phyloP scores from a whole-genome alignment of 1,140 invertebrate species.

The Nomia melanderi region DNA sequence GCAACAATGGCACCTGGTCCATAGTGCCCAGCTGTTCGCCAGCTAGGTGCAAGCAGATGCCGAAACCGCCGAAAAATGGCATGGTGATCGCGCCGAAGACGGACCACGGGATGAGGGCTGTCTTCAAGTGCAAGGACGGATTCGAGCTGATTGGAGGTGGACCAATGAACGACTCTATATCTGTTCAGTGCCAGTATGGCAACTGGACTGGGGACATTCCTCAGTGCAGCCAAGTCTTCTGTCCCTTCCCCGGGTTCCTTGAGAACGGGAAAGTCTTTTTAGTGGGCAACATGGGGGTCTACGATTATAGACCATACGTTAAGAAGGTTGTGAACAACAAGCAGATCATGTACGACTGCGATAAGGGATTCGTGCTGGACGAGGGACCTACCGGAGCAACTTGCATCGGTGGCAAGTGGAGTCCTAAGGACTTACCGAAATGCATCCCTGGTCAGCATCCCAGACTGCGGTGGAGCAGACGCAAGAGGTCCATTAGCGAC shows the following conservation, averaged over 20 bases:
- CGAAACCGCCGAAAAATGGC: conserved; percentile 92
- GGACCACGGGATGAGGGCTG: conserved; percentile 95
- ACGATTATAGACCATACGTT: conserved; percentile 98
- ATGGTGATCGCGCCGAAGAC: conserved; percentile 98
- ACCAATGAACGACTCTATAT: conserved; percentile 77
- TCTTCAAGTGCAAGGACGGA: conserved; percentile 96
- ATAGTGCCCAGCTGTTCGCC: conserved; percentile 95
- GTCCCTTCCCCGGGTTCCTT: conserved; percentile 95
- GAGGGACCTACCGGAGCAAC: conserved; percentile 96
- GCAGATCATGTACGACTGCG: conserved; percentile 98
- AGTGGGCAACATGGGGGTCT: conserved; percentile 98
- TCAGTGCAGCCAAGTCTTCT: conserved; percentile 92
- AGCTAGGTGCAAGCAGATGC: conserved; percentile 93
- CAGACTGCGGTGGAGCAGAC: conserved; percentile 88
- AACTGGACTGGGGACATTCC: conserved; percentile 95
- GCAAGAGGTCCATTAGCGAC: conserved; percentile 83
- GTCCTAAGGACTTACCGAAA: conserved; percentile 88
- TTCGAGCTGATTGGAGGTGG: conserved; percentile 88
- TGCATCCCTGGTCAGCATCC: conserved; percentile 92
- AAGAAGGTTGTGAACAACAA: conserved; percentile 95
- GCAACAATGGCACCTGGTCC: conserved; percentile 98
- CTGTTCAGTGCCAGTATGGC: conserved; percentile 94
- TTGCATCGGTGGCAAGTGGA: conserved; percentile 94
- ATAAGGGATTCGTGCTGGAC: conserved; percentile 92
- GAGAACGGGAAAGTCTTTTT: conserved; percentile 95